Percentiles rank a stretch among this genome's conserved stretches.
Evolutionary conservation across 2,888 invertebrate species (phyloP).

Genomic region (Caenorhabditis imperialis): DNA sequence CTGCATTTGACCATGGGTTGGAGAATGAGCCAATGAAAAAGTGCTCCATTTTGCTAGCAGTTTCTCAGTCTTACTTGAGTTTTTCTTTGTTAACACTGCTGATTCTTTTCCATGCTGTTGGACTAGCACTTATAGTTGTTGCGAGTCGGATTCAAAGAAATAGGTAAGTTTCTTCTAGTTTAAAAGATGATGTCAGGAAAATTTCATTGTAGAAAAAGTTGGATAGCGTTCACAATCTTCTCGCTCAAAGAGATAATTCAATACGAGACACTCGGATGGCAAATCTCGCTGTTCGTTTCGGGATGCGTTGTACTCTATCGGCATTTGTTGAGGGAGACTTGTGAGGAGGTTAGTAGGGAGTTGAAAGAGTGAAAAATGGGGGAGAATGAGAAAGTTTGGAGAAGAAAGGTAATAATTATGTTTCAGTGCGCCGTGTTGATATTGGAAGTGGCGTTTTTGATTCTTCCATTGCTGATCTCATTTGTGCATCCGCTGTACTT

Average conservation of each 20-base stretch:
- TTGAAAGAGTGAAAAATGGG: background rate
- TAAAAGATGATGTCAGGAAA: conserved; percentile 1
- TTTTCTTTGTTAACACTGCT: conserved; percentile 60
- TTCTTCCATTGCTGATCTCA: conserved; percentile 59
- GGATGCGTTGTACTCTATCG: conserved; percentile 58
- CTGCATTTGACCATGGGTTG: conserved; percentile 61
- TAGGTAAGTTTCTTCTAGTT: conserved; percentile 15
- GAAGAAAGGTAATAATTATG: too few relatives aligned
- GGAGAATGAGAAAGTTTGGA: background rate
- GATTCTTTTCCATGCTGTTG: conserved; percentile 53
- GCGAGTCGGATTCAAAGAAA: conserved; percentile 36
- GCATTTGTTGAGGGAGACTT: conserved; percentile 54
- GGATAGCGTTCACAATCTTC: conserved; percentile 52
- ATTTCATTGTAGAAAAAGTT: conserved; percentile 42
- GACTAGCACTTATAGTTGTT: conserved; percentile 32
- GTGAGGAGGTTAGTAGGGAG: conserved; percentile 51
- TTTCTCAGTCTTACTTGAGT: conserved; percentile 46
- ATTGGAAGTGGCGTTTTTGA: conserved; percentile 56
- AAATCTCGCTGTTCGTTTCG: conserved; percentile 53
- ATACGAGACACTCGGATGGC: conserved; percentile 60
- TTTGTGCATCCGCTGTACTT: conserved; percentile 61
- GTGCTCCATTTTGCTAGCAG: conserved; percentile 62
- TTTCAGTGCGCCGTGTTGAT: conserved; percentile 47
- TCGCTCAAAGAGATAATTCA: conserved; percentile 60
- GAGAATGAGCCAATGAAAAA: conserved; percentile 53